phyloP scores from a whole-genome alignment of 2,797 vertebrate genomes.

The Hippoglossus hippoglossus region DNA sequence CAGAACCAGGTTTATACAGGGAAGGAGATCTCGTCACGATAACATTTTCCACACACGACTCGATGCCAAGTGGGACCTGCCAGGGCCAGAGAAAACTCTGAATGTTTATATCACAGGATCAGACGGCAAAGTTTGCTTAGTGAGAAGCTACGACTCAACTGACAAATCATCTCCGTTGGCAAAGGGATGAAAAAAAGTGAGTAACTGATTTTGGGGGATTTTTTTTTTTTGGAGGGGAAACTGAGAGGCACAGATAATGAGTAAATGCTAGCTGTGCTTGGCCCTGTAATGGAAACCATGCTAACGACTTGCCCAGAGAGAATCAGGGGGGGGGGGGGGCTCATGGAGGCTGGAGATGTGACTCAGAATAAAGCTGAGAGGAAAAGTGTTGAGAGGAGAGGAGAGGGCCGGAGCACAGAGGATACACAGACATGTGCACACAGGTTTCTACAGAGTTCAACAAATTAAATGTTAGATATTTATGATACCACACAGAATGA shows the following conservation, averaged over 20 bases:
- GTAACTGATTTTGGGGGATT: conserved; percentile 16
- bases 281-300: conserved; percentile 58
- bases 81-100: conserved; percentile 47
- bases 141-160: conserved; percentile 39
- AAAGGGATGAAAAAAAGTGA: conserved; percentile 24
- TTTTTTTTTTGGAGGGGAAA: conserved; percentile 38
- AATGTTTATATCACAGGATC: conserved; percentile 53
- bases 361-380: conserved; percentile 21
- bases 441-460: conserved; percentile 1
- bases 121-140: conserved; percentile 43
- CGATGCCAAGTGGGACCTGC: conserved; percentile 40
- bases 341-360: conserved; percentile 19
- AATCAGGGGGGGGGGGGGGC: neutral
- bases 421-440: neutral
- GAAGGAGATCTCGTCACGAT: conserved; percentile 50
- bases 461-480: no score
- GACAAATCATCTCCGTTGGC: conserved; percentile 55
- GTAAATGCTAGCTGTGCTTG: conserved; percentile 54
- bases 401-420: neutral
- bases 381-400: conserved; percentile 7
- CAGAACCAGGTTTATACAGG: conserved; percentile 49
- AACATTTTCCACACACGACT: conserved; percentile 52
- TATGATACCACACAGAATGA: neutral
- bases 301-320: conserved; percentile 39
- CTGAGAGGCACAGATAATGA: conserved; percentile 57